Evolutionary conservation across 2,113 vertebrate species (phyloP), one percentile per base, ranked within the genome.

Genomic region (Archocentrus centrarchus): DNA sequence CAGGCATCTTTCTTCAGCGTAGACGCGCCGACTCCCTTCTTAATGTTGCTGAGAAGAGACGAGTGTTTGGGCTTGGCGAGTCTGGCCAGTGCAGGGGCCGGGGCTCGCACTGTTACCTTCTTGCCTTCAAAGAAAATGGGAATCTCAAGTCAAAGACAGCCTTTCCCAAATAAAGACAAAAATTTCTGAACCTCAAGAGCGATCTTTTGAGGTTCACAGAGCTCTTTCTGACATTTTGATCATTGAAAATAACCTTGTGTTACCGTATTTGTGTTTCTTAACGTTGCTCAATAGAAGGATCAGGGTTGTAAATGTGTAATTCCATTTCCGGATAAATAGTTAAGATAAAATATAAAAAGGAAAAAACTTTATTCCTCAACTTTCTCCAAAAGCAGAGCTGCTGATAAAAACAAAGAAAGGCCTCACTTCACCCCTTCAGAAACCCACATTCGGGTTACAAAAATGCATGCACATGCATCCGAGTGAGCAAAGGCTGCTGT

Each of bases 91-190:
- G 96, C 97, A 0, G 97, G 96, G 0, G 96, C 96, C 0, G 97
- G 97, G 30, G 97, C 97, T 75, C 97, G 96, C 18, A 98, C 94
- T 13, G 96, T 97, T 75, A 98, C 97, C 91, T 97, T 97, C 86
- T 97, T 98, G 57, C 94, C 98, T 99, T 91, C 6, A 64, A 57
- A 18, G 32, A 10, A 78, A 22, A 2, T 70, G 27, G 8, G 85
- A 44, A 37, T 50, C 13, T 10, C 5, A 79, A 32, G 35, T 82
- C 8, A 87, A 59, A 76, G 20, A 44, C 30, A 30, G 75, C 20
- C 58, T 9, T 41, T 14, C 1, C 8, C 4, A 32, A 64, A 64
- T 32, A 55, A 79, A 85, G 17, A 58, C 53, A 60, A 58, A 30
- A 63, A 7, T 62, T 35, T 58, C 50, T 18, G 50, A 53, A 53